These are phyloP conservation scores for Brachypodius melanocephalos DNA, from an alignment of 2,113 vertebrate species.

Conservation along the genomic window DNA sequence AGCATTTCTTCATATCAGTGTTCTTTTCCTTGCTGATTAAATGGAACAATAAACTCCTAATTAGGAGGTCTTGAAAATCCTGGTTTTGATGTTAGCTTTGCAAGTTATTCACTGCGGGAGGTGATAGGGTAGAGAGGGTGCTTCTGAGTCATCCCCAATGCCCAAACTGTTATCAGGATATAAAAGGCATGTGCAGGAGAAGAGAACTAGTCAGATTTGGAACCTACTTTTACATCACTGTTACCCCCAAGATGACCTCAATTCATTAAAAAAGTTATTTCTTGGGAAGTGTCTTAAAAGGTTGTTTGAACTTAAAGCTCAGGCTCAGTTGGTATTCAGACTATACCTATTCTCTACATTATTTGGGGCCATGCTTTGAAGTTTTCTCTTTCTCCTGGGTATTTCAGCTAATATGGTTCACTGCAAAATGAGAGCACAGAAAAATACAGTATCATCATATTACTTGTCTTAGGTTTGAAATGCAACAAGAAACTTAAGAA, in stretches of 20 bases:
- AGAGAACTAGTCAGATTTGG: not conserved
- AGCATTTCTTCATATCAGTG: not conserved
- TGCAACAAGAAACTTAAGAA: not conserved
- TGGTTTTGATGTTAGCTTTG: conserved; percentile 9
- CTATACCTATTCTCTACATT: conserved; percentile 33
- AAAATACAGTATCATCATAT: conserved; percentile 42
- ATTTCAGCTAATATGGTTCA: conserved; percentile 60
- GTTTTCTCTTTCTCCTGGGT: conserved; percentile 61
- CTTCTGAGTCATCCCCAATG: conserved; percentile 4
- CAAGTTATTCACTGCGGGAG: not conserved
- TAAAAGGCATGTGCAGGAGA: not conserved
- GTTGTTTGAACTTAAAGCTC: conserved; percentile 65
- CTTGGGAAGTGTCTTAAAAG: conserved; percentile 59
- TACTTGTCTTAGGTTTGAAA: not conserved
- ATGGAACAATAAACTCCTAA: conserved; percentile 19
- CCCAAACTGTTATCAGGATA: not conserved
- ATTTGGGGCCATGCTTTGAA: conserved; percentile 57
- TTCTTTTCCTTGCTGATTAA: not conserved
- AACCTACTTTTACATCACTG: conserved; percentile 39
- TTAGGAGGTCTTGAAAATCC: conserved; percentile 34
- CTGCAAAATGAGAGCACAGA: conserved; percentile 43
- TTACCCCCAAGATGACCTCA: conserved; percentile 58
- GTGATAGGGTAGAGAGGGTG: not conserved
- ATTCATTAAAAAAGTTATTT: conserved; percentile 75
- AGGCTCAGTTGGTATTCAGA: conserved; percentile 54